Evolutionary conservation across 2,113 vertebrate genomes (phyloP).

Genomic region (Danionella cerebrum): DNA sequence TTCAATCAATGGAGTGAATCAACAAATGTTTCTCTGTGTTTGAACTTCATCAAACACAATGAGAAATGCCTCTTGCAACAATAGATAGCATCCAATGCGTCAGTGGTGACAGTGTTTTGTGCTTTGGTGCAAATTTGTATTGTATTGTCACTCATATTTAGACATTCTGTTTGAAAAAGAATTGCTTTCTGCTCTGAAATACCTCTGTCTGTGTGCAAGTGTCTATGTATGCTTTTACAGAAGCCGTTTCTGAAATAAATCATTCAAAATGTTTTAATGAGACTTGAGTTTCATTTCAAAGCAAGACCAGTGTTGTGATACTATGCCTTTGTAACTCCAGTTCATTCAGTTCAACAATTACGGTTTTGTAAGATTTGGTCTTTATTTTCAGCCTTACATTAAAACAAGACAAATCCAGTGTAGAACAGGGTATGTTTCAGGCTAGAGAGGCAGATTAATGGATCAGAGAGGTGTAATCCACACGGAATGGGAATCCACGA

Average conservation of each 20-base stretch:
- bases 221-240: background rate
- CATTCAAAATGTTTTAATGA: background rate
- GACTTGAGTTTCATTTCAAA: background rate
- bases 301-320: background rate
- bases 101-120: constrained; percentile 27
- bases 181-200: background rate
- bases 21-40: constrained; percentile 8
- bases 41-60: constrained; percentile 3
- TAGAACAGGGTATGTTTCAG: too few species aligned
- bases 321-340: too few species aligned
- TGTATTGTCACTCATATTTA: constrained; percentile 1
- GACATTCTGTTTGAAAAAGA: background rate
- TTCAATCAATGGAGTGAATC: background rate
- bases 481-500: too few species aligned
- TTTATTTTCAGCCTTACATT: too few species aligned
- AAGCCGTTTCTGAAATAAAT: constrained; percentile 1
- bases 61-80: background rate
- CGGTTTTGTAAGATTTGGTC: too few species aligned
- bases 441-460: too few species aligned
- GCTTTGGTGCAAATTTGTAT: constrained; percentile 17
- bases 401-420: too few species aligned
- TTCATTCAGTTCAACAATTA: too few species aligned
- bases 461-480: too few species aligned
- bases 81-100: constrained; percentile 16
- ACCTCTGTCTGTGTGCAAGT: background rate